Evolutionary conservation across 1,140 invertebrate genomes (phyloP), one percentile per base, ranked within the genome.

Genomic region (Procambarus clarkii): DNA sequence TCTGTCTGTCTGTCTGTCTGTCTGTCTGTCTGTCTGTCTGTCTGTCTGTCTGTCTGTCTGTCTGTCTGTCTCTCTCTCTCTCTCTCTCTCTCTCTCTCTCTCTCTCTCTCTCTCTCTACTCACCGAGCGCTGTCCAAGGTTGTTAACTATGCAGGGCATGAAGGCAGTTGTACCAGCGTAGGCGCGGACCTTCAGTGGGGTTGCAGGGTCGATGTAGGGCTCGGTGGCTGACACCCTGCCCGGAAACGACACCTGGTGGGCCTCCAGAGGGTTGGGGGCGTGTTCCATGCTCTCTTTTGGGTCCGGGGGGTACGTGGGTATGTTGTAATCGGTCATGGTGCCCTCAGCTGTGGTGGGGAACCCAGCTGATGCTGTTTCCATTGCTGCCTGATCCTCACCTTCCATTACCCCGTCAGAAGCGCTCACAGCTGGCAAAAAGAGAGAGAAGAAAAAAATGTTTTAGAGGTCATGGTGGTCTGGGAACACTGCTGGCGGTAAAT

Each of bases 181-280:
- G 7, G 86, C 86, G 76, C 69, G 58, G 54, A 88, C 86, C 58
- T 88, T 79, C 8, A 71, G 58, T 1, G 86, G 77, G 18, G 86
- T 88, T 34, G 86, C 86, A 50, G 86, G 86, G 78, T 88, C 86
- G 44, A 88, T 88, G 44, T 88, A 88, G 45, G 86, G 86, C 54
- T 88, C 77, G 8, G 86, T 88, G 24, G 86, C 86, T 48, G 86
- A 88, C 58, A 88, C 86, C 44, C 21, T 9, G 3, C 86, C 86
- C 13, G 86, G 86, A 18, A 50, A 88, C 15, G 86, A 64, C 60
- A 50, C 77, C 58, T 80, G 54, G 78, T 88, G 86, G 21, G 58
- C 64, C 78, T 88, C 54, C 11, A 78, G 85, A 5, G 85, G 85
- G n/a, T 50, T 71, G 13, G 76, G 74, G 15, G 74, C 48, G 48